phyloP scores from a whole-genome alignment of 2,888 invertebrate species.

The Caenorhabditis zanzibari region DNA sequence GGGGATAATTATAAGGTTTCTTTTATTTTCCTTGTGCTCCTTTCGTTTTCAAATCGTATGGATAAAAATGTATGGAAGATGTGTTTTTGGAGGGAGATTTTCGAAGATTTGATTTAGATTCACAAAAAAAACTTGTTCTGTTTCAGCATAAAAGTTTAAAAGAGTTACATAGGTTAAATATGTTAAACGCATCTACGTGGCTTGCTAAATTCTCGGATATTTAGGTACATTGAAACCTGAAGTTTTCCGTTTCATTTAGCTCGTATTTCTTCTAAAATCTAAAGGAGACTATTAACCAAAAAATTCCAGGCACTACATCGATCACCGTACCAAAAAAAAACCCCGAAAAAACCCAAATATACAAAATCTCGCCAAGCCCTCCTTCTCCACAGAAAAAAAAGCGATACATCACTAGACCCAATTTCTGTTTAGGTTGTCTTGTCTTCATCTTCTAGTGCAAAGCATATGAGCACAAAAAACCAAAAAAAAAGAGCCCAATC shows the following conservation, averaged over 20 bases:
- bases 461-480: slow-evolving; percentile 5
- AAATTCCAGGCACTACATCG: no score
- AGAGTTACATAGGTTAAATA: no score
- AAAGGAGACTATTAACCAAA: no score
- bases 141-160: no score
- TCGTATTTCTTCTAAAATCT: no score
- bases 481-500: not conserved
- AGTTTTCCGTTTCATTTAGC: no score
- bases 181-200: no score
- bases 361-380: not conserved
- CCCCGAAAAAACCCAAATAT: not conserved
- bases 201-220: no score
- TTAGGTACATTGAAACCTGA: no score
- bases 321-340: no score
- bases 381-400: not conserved
- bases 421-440: not conserved
- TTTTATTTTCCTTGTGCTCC: slow-evolving; percentile 23
- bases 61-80: not conserved
- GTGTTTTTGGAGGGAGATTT: slow-evolving; percentile 13
- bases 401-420: slow-evolving; percentile 25
- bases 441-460: not conserved
- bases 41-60: slow-evolving; percentile 33
- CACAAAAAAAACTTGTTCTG: no score
- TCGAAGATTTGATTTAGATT: no score
- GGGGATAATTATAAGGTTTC: slow-evolving; percentile 65